Conservation (phyloP, 2,888 invertebrate genomes). For the Terebella lapidaria region DNA sequence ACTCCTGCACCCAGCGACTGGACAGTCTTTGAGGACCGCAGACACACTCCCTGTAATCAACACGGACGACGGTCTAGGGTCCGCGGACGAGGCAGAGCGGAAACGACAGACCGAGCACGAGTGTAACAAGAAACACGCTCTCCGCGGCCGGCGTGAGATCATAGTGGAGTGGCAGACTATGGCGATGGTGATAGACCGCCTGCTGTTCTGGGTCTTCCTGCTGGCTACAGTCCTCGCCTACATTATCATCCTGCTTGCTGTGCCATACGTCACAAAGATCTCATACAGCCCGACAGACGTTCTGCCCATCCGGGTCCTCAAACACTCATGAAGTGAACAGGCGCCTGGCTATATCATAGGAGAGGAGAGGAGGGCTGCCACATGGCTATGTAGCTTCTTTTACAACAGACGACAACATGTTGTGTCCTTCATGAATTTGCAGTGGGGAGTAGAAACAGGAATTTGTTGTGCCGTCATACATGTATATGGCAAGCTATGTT, state of each 20-base stretch:
- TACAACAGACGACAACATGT: too few relatives aligned
- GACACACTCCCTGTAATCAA: too few relatives aligned
- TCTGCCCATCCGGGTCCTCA: too few relatives aligned
- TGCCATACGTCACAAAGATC: slow-evolving; percentile 26
- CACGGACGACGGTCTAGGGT: not conserved
- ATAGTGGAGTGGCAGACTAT: slow-evolving; percentile 49
- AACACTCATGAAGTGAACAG: too few relatives aligned
- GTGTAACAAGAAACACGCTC: slow-evolving; percentile 8
- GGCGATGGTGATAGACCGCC: slow-evolving; percentile 43
- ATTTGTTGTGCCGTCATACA: too few relatives aligned
- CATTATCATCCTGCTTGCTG: slow-evolving; percentile 39
- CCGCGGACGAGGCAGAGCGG: not conserved
- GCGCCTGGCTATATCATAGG: too few relatives aligned
- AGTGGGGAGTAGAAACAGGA: too few relatives aligned
- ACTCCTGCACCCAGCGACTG: not conserved
- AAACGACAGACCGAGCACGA: not conserved
- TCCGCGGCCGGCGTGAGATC: slow-evolving; percentile 29
- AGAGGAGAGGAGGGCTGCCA: too few relatives aligned
- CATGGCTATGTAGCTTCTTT: too few relatives aligned
- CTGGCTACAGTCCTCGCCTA: slow-evolving; percentile 42
- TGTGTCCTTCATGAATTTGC: too few relatives aligned
- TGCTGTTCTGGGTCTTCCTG: slow-evolving; percentile 46
- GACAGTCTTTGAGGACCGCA: not conserved
- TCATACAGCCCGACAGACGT: too few relatives aligned
- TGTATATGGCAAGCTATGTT: too few relatives aligned